Percentiles rank a stretch among this genome's conserved stretches.
Conservation (phyloP, 2,113 vertebrate species). For the Odontophorus gujanensis region DNA sequence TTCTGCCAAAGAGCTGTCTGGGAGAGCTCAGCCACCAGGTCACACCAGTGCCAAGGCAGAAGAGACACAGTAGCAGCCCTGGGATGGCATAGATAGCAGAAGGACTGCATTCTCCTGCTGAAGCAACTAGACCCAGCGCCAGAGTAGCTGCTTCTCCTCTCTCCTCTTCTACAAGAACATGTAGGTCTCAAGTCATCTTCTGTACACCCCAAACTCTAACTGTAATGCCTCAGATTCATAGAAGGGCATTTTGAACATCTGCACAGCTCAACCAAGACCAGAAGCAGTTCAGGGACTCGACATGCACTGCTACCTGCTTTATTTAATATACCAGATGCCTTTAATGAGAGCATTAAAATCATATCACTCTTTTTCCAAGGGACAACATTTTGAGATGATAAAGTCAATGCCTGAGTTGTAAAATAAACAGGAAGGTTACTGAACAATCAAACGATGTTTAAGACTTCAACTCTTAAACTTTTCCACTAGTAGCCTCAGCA, state of each 20-base stretch:
- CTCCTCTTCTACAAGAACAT: background rate
- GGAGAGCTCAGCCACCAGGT: background rate
- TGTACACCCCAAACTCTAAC: background rate
- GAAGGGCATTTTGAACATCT: background rate
- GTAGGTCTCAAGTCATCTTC: background rate
- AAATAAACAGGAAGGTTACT: background rate
- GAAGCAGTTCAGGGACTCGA: background rate
- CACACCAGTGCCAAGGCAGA: background rate
- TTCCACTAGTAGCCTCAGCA: background rate
- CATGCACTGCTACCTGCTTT: background rate
- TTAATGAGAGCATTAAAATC: background rate
- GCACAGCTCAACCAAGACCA: background rate
- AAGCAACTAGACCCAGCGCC: rapidly evolving
- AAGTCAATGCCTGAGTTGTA: background rate
- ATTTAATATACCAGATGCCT: background rate
- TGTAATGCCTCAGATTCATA: background rate
- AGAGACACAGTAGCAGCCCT: background rate
- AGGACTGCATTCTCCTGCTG: background rate
- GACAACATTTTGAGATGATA: background rate
- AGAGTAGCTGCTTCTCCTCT: background rate
- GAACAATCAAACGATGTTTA: background rate
- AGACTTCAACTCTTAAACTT: background rate
- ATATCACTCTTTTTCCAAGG: background rate
- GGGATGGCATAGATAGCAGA: background rate
- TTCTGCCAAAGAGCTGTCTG: background rate